Evolutionary conservation across 2,797 vertebrate genomes (phyloP).

Genomic region (Leptodactylus fallax): DNA sequence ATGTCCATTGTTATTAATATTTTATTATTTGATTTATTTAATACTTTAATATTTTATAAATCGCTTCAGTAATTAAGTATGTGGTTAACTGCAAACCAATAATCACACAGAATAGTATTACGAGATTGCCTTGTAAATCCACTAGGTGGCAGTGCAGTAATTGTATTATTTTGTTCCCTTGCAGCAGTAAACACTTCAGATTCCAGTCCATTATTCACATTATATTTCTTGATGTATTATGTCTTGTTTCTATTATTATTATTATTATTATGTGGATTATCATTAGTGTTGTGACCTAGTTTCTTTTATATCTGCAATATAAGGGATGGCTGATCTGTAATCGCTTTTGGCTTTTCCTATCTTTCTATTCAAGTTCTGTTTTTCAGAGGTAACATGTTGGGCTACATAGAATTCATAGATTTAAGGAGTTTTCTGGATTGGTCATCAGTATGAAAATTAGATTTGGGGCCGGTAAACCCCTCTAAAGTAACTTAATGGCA

Average conservation of each 20-base stretch:
- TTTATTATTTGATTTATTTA: background rate
- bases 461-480: too few relatives aligned
- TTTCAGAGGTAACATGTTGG: too few relatives aligned
- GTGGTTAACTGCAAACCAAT: too few relatives aligned
- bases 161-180: background rate
- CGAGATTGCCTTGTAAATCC: background rate
- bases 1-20: background rate
- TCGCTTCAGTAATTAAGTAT: background rate
- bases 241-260: too few relatives aligned
- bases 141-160: constrained; percentile 28
- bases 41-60: background rate
- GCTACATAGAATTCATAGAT: too few relatives aligned
- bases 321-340: background rate
- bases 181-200: background rate
- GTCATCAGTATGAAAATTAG: too few relatives aligned
- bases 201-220: background rate
- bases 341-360: background rate
- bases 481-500: too few relatives aligned
- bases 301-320: background rate
- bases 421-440: too few relatives aligned
- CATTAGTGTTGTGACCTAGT: background rate
- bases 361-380: too few relatives aligned
- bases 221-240: too few relatives aligned
- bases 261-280: too few relatives aligned
- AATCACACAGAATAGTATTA: background rate